Evolutionary conservation across 2,888 invertebrate genomes (phyloP), one percentile per base, ranked within the genome.

Genomic region (Chironomus tentans): DNA sequence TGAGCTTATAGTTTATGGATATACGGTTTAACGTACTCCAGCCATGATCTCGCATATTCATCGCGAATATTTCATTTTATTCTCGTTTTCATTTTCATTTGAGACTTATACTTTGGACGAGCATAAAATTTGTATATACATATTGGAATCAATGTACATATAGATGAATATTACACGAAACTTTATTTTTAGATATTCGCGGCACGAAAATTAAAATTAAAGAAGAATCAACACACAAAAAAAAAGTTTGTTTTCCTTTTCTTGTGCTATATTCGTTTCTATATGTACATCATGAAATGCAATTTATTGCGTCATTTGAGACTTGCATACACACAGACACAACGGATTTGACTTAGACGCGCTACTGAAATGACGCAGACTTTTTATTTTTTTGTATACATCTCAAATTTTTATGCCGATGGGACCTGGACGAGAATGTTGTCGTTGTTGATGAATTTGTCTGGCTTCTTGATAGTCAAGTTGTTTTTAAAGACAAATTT

Each of bases 221-320:
- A 56, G 56, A 56, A 38, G 38, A 38, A 38, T 38, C 38, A 38
- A 38, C 38, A 38, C 28, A 28, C 38, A 10, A 56, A 46, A 70
- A 69, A 18, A 10, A 21, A 70, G 18, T 47, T 46, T 46, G 48
- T 70, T 18, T 46, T 70, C 15, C 13, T 71, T 71, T 22, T 38
- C 38, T 38, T 71, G 24, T 65, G 21, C 24, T 65, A 65, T 65
- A 24, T 65, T 65, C 21, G 13, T 21, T 21, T 65, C 18, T 21
- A 62, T 7, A 65, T 38, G 38, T 38, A 38, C 18, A 65, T 5
- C 65, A 10, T 48, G 18, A 28, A 71, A 2, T 71, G 71, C 71
- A 71, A 71, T 71, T 71, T 50, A 71, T 71, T 71, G 71, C 71
- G 71, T 71, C 71, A 71, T 71, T 71, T 65, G 22, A 65, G 28